Base-by-base conservation (phyloP, 2,888 invertebrate genomes). In the Cataglyphis rosenhaueri region DNA sequence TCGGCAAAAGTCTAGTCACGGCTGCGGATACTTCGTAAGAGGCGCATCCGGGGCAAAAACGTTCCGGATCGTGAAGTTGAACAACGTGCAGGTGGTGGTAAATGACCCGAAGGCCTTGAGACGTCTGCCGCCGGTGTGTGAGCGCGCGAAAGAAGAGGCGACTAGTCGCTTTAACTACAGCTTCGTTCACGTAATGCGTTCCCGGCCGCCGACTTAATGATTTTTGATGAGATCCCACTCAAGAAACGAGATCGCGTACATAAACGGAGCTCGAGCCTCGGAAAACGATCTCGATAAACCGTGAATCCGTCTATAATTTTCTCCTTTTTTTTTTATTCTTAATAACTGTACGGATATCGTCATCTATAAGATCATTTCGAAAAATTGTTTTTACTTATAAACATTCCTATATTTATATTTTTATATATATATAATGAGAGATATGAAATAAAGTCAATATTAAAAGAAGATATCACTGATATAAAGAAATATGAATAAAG, bases 81-180 rank as follows among this genome's bases (percentile, higher is more conserved):
- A 90, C 91, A 86, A 90, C 91, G 89, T 87, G 91, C 93, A 94
- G 93, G 93, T 94, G 93, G 92, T 93, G 94, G 94, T 93, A 94
- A 94, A 93, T 90, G 93, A 94, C 93, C 93, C 87, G 92, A 89
- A 91, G 94, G 86, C 94, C 94, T 94, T 94, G 94, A 94, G 92
- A 92, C 91, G 91, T 91, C 90, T 91, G 91, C 91, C 88, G 89
- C 84, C 82, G 68, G 83, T 85, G 81, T 78, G 81, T 74, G 82
- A 76, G 82, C 76, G 89, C 88, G 82, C 73, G 78, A 84, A 82
- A 74, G 59, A 65, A 61, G 85, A 90, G 81, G 74, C 76, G 55
- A 74, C 79, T 71, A 85, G 85, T 75, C 86, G 66, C 74, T 62
- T 41, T 65, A 83, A 82, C 32, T 64, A 83, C 68, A 57, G 70